Percentiles rank a stretch among this genome's conserved stretches.
phyloP scores from a whole-genome alignment of 2,797 vertebrate species.

The Gymnodraco acuticeps region DNA sequence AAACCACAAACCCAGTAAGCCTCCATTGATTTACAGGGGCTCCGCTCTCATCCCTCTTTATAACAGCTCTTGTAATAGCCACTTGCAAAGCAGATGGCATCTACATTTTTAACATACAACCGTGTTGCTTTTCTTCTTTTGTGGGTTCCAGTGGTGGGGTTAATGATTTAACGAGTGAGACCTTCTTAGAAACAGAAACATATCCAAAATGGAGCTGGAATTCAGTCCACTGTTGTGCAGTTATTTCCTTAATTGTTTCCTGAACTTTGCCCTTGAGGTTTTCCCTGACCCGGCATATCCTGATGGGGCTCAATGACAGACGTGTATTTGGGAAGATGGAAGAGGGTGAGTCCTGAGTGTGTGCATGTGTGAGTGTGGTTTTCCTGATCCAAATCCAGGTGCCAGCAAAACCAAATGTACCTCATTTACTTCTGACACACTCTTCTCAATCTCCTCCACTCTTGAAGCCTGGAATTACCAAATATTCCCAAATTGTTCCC shows the following conservation, averaged over 20 bases:
- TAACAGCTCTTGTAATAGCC: slow-evolving; percentile 50
- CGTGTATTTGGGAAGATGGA: slow-evolving; percentile 62
- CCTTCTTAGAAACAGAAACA: slow-evolving; percentile 68
- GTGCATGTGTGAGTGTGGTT: slow-evolving; percentile 10
- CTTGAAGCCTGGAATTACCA: slow-evolving; percentile 44
- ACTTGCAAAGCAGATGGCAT: slow-evolving; percentile 48
- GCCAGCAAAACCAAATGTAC: slow-evolving; percentile 59
- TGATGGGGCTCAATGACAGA: slow-evolving; percentile 66
- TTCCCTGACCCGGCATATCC: slow-evolving; percentile 73
- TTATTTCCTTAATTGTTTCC: slow-evolving; percentile 86
- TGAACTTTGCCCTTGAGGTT: slow-evolving; percentile 82
- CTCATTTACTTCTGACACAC: slow-evolving; percentile 71
- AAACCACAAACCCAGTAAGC: slow-evolving; percentile 48
- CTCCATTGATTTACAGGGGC: slow-evolving; percentile 53
- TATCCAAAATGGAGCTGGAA: slow-evolving; percentile 52
- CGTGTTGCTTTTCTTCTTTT: slow-evolving; percentile 57
- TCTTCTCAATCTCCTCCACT: slow-evolving; percentile 58
- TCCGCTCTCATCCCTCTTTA: slow-evolving; percentile 42
- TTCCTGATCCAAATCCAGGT: slow-evolving; percentile 60
- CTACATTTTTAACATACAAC: slow-evolving; percentile 50
- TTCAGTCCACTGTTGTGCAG: slow-evolving; percentile 50
- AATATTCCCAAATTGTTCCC: slow-evolving; percentile 59
- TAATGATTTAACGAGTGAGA: slow-evolving; percentile 77
- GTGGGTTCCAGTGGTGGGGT: slow-evolving; percentile 53
- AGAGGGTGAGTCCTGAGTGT: slow-evolving; percentile 13